Base-by-base conservation (phyloP, 1,140 invertebrate genomes). In the Polyergus mexicanus region DNA sequence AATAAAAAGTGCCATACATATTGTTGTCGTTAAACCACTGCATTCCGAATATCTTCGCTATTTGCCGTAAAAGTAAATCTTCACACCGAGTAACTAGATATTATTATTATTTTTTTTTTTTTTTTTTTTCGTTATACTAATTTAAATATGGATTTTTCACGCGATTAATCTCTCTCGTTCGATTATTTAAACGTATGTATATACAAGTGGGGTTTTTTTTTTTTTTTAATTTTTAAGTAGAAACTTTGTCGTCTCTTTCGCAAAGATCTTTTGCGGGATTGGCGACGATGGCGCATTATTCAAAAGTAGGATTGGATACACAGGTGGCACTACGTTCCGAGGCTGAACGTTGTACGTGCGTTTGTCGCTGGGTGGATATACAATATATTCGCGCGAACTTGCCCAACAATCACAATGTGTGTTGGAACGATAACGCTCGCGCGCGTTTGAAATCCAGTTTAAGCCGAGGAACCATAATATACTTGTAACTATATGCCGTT, bases 391-490 rank as follows among this genome's bases (percentile, higher is more conserved):
- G 41, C 47, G 51, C 41, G 66, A 44, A 58, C 78, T 83, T 85
- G 25, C 62, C 54, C 74, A 76, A 86, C 87, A 84, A 86, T 89
- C 87, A 86, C 72, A 72, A 38, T 84, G 84, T 85, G 60, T 85
- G 60, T 78, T 87, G 54, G 41, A 60, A 86, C 88, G 88, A 89
- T 89, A 89, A 89, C 87, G 85, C 80, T 87, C 38, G 87, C 66
- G 84, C 88, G 71, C 81, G 68, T 81, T 81, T 76, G 84, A 86
- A 74, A 89, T 74, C 76, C 87, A 86, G 88, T 89, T 89, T 89
- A 84, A 89, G 66, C 87, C 87, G 88, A 81, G 84, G 75, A 62
- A 60, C 72, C 84, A 63, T 86, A 69, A 76, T 88, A 86, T 78
- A 89, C 87, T 60, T 62, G 75, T 85, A 77, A 84, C 81, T 84